Evolutionary conservation across 2,888 invertebrate species (phyloP).

Genomic region (Nephrotoma flavescens): DNA sequence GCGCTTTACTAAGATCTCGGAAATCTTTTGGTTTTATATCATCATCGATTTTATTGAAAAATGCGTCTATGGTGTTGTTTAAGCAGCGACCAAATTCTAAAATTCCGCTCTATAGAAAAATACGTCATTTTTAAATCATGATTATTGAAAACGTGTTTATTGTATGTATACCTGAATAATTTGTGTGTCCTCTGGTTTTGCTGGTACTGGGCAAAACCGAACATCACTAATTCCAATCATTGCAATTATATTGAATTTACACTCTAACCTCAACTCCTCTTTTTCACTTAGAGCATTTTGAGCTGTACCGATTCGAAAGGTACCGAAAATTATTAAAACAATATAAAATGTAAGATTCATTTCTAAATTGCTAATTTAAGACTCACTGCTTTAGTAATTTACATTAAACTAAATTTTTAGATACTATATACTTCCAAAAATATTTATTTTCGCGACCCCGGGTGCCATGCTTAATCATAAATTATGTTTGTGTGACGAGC

Average conservation of each 20-base stretch:
- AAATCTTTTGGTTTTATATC: background rate
- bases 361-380: background rate
- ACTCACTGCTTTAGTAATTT: too few relatives aligned
- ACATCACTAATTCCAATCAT: background rate
- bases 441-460: too few relatives aligned
- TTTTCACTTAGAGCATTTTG: background rate
- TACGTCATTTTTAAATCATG: too few relatives aligned
- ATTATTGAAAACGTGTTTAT: background rate
- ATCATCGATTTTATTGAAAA: background rate
- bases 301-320: background rate
- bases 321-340: background rate
- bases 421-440: too few relatives aligned
- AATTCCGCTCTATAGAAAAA: background rate
- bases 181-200: background rate
- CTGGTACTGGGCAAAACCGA: background rate
- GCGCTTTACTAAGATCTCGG: background rate
- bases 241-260: background rate
- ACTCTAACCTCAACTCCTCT: background rate
- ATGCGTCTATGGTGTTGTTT: background rate
- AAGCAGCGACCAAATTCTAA: background rate
- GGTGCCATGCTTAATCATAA: too few relatives aligned
- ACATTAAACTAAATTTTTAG: too few relatives aligned
- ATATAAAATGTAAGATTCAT: background rate
- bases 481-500: too few relatives aligned
- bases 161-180: background rate